These are phyloP conservation scores for Nymphalis polychloros DNA, from an alignment of 2,888 invertebrate species.

Conservation along the genomic window DNA sequence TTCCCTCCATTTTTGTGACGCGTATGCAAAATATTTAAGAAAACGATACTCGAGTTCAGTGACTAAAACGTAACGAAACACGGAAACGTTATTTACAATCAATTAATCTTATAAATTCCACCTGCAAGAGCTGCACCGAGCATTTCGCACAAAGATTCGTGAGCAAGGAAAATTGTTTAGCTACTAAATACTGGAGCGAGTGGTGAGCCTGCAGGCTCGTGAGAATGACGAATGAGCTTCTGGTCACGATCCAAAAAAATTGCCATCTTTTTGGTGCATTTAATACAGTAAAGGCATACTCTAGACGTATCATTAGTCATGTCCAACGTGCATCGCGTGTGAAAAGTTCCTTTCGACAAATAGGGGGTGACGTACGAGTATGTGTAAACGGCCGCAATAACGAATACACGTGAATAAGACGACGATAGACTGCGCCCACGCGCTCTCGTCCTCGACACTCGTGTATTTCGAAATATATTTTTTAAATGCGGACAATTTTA, in stretches of 20 bases:
- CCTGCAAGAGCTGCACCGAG: slow-evolving; percentile 12
- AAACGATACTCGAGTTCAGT: background rate
- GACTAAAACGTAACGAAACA: background rate
- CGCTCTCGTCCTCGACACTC: slow-evolving; percentile 18
- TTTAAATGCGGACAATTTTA: slow-evolving; percentile 38
- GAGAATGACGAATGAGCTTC: background rate
- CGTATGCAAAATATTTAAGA: background rate
- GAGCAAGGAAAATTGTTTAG: slow-evolving; percentile 11
- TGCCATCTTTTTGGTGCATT: background rate
- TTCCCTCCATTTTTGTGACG: background rate
- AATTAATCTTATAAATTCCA: slow-evolving; percentile 1
- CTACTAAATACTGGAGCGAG: background rate
- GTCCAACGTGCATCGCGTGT: slow-evolving; percentile 8
- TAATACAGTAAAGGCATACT: background rate
- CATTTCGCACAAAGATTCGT: slow-evolving; percentile 33
- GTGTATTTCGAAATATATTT: slow-evolving; percentile 24
- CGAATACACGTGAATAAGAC: slow-evolving; percentile 16
- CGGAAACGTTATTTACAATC: background rate
- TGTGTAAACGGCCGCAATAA: slow-evolving; percentile 15
- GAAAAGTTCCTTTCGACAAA: slow-evolving; percentile 18
- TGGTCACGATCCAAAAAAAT: slow-evolving; percentile 15
- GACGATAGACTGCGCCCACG: slow-evolving; percentile 36
- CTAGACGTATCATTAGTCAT: background rate
- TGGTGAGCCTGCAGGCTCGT: background rate
- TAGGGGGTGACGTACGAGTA: slow-evolving; percentile 21